Evolutionary conservation across 2,113 vertebrate species (phyloP).

Genomic region (Prunella himalayana): DNA sequence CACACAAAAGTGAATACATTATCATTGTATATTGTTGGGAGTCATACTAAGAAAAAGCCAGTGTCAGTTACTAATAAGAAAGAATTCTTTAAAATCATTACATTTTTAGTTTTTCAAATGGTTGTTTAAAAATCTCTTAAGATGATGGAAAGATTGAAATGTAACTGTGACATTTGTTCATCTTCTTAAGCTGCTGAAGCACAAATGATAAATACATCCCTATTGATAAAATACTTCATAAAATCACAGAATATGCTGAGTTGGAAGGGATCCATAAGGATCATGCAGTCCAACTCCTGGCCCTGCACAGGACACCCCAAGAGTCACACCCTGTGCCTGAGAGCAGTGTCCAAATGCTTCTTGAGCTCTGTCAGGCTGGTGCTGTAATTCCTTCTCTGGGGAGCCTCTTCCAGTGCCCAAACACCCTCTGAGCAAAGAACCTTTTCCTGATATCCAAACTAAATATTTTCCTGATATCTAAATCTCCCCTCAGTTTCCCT

Average conservation of each 20-base stretch:
- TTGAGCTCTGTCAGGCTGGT: background rate
- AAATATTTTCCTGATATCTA: background rate
- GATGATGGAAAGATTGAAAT: background rate
- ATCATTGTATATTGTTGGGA: background rate
- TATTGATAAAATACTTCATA: background rate
- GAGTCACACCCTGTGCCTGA: too few species aligned
- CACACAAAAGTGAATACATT: background rate
- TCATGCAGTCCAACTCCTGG: fast-evolving
- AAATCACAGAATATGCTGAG: background rate
- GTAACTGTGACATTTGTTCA: background rate
- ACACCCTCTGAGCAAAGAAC: fast-evolving
- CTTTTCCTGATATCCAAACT: background rate
- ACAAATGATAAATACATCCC: background rate
- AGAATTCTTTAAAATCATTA: background rate
- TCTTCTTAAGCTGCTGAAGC: background rate
- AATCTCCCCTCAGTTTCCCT: background rate
- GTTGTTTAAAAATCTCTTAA: background rate
- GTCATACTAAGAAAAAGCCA: background rate
- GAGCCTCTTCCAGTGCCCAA: background rate
- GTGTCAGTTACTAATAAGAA: background rate
- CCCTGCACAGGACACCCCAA: background rate
- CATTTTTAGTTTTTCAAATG: background rate
- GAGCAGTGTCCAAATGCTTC: fast-evolving
- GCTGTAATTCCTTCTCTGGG: background rate
- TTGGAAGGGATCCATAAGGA: too few species aligned